A percentile compares a stretch with the other conserved stretches of the same genome.
Conservation (phyloP, 2,797 vertebrate genomes). For the Sebastes nivosus region DNA sequence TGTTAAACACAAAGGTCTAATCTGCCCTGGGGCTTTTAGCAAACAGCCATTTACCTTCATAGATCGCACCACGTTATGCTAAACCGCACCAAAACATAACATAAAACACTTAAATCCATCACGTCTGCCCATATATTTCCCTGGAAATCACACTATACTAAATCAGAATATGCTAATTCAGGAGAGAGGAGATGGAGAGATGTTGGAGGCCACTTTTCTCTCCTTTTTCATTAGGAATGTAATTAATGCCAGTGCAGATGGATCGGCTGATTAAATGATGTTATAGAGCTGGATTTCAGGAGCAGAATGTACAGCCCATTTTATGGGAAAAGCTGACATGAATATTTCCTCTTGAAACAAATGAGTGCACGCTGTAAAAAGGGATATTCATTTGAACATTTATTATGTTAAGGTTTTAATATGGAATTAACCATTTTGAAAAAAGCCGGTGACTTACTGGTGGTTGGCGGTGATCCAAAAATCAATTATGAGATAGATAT, state of each 20-base stretch:
- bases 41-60: conserved; percentile 30
- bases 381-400: conserved; percentile 13
- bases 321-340: conserved; percentile 45
- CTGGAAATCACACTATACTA: conserved; percentile 21
- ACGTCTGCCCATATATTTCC: conserved; percentile 4
- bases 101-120: conserved; percentile 41
- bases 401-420: conserved; percentile 5
- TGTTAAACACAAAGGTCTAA: conserved; percentile 21
- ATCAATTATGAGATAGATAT: not conserved
- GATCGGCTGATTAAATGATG: conserved; percentile 75
- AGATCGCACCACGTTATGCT: conserved; percentile 18
- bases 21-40: conserved; percentile 12
- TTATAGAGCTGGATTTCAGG: conserved; percentile 36
- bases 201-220: conserved; percentile 39
- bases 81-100: conserved; percentile 30
- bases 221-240: conserved; percentile 69
- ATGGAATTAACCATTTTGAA: conserved; percentile 5
- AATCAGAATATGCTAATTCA: conserved; percentile 50
- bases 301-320: conserved; percentile 35
- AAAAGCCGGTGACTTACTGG: not conserved
- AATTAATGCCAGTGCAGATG: conserved; percentile 76
- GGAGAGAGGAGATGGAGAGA: conserved; percentile 30
- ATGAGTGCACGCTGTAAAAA: conserved; percentile 13
- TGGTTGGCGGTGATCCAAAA: not conserved
- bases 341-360: conserved; percentile 49